These are phyloP conservation scores for Macrobrachium rosenbergii DNA, from an alignment of 1,140 invertebrate genomes.

Conservation along the genomic window DNA sequence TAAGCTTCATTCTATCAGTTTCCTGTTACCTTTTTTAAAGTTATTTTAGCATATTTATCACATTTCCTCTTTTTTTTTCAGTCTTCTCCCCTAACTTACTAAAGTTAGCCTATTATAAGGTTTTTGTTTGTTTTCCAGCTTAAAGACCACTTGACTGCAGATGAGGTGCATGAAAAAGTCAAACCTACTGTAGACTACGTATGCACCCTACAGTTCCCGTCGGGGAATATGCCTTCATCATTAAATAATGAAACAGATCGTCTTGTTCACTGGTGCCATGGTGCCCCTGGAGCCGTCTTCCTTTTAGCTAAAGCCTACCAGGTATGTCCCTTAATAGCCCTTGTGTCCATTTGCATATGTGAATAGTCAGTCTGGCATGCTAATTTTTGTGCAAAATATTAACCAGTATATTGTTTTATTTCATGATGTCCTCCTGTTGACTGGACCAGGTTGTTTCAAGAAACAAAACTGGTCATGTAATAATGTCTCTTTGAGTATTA, in stretches of 20 bases:
- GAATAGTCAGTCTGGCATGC: neutral
- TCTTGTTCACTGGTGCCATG: slow-evolving; percentile 96
- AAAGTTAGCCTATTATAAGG: too few species aligned
- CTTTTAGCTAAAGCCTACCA: slow-evolving; percentile 82
- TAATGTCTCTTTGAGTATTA: too few species aligned
- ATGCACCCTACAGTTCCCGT: slow-evolving; percentile 75
- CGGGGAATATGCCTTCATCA: slow-evolving; percentile 90
- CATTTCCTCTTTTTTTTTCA: too few species aligned
- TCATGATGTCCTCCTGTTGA: too few species aligned
- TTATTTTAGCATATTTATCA: too few species aligned
- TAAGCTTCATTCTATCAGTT: too few species aligned
- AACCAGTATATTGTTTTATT: too few species aligned
- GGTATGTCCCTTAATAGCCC: slow-evolving; percentile 73
- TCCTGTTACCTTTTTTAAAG: too few species aligned
- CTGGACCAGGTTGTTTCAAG: too few species aligned
- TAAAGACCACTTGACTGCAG: slow-evolving; percentile 72
- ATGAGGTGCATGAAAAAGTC: slow-evolving; percentile 73
- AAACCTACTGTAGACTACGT: slow-evolving; percentile 80
- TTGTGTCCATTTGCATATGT: too few species aligned
- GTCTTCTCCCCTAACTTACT: too few species aligned
- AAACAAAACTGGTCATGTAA: too few species aligned
- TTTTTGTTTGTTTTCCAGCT: slow-evolving; percentile 70
- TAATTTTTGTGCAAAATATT: neutral
- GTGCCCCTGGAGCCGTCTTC: slow-evolving; percentile 88
- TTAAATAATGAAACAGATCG: slow-evolving; percentile 79